Base-by-base conservation (phyloP, 2,113 vertebrate species). In the Stercorarius parasiticus region DNA sequence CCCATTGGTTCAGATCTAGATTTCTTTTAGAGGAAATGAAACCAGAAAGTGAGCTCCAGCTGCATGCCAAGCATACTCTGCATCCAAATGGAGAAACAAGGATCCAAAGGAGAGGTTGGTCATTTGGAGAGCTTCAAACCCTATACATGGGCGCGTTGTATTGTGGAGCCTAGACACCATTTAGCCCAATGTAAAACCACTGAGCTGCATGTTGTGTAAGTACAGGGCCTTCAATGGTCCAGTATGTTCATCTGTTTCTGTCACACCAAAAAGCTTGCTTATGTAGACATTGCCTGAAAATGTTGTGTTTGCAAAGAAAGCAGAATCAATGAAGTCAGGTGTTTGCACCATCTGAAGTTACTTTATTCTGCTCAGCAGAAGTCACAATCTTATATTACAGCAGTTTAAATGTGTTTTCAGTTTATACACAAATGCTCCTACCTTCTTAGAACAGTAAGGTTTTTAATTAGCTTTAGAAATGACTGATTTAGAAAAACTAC, bases 401-500 rank as follows among this genome's bases (percentile, higher is more conserved):
- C 36, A 50, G 12, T 64, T 67, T 36, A 82, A 95, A 80, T 55
- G 16, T 4, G 2, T 86, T 94, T 92, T 89, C 30, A 62, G 14
- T 10, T 77, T 66, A 30, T 18, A 19, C 6, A 34, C 43, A 74
- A 87, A 15, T 64, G 11, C 4, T 82, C 36, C n/a, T 82, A 59
- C 32, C 56, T 53, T 22, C 22, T 65, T 93, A 76, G 47, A 76
- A 64, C 5, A 56, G 26, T 25, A 18, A 64, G 29, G 6, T 21
- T 93, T 91, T 93, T 67, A 50, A 64, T 67, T 50, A 84, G 27
- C 16, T 79, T 85, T 92, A 85, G n/a, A 85, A 91, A 76, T 32
- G 13, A 50, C 15, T 30, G 38, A 38, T 56, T 84, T 14, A 1
- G 65, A 83, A 74, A 76, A 11, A 4, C 12, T 2, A 36, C 53